phyloP scores from a whole-genome alignment of 2,888 invertebrate species.

The Litoditis marina region DNA sequence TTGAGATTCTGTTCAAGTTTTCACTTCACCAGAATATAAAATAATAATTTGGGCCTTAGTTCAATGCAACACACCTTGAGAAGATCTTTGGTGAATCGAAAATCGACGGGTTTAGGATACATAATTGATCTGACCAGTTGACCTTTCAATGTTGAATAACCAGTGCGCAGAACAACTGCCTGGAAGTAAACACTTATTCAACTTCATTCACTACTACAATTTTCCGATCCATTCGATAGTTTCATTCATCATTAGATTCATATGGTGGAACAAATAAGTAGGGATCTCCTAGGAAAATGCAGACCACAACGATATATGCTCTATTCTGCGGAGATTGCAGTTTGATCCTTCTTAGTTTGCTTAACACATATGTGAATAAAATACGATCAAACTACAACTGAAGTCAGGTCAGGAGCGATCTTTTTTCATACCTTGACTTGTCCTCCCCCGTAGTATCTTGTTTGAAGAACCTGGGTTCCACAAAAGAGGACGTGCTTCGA shows the following conservation, averaged over 20 bases:
- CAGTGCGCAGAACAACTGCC: constrained; percentile 79
- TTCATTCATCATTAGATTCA: no score
- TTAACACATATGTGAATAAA: background rate
- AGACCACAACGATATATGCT: no score
- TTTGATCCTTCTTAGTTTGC: no score
- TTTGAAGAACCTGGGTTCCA: constrained; percentile 85
- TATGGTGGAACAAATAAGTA: no score
- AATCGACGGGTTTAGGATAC: constrained; percentile 68
- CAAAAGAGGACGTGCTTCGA: constrained; percentile 83
- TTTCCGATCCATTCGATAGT: background rate
- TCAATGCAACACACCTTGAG: constrained; percentile 64
- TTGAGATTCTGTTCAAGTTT: background rate
- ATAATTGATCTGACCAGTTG: constrained; percentile 69
- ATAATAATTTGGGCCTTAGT: constrained; percentile 25
- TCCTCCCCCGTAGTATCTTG: constrained; percentile 67
- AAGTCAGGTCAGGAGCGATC: background rate
- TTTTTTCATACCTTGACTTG: constrained; percentile 43
- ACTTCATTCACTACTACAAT: background rate
- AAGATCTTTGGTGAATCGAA: constrained; percentile 68
- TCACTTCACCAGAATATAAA: background rate
- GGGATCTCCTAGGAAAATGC: no score
- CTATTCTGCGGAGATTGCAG: no score
- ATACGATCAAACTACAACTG: background rate
- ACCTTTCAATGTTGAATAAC: constrained; percentile 69
- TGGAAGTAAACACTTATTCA: constrained; percentile 8